A percentile compares a stretch with the other conserved stretches of the same genome.
phyloP scores from a whole-genome alignment of 2,113 vertebrate genomes.

The Dipodomys stephensi region DNA sequence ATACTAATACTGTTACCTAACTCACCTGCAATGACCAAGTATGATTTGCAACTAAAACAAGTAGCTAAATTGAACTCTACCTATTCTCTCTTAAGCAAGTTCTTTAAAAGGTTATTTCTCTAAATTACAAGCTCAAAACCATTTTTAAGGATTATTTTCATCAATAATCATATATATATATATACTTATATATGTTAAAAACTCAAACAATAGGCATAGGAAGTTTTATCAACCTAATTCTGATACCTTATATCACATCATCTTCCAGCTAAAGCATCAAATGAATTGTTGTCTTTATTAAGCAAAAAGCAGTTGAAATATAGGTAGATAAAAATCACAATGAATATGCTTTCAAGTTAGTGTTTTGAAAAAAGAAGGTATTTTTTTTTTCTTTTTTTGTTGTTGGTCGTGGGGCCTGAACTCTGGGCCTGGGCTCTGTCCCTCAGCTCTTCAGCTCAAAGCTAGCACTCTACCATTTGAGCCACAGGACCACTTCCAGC shows the following conservation, averaged over 20 bases:
- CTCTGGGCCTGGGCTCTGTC: too few species aligned
- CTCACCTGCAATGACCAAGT: conserved; percentile 24
- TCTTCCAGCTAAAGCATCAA: conserved; percentile 8
- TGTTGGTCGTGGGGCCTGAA: too few species aligned
- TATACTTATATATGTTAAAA: too few species aligned
- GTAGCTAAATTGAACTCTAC: conserved; percentile 8
- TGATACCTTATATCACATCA: background rate
- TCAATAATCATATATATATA: background rate
- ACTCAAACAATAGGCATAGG: background rate
- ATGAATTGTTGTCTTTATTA: conserved; percentile 22
- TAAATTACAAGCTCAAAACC: conserved; percentile 31
- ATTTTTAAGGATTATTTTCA: conserved; percentile 21
- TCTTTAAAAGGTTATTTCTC: conserved; percentile 3
- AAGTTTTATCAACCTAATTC: conserved; percentile 37
- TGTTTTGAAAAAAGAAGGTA: conserved; percentile 42
- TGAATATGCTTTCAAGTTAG: background rate
- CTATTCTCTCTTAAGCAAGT: background rate
- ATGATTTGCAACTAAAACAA: background rate
- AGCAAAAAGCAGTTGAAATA: conserved; percentile 23
- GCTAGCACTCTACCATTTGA: too few species aligned
- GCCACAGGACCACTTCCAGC: too few species aligned
- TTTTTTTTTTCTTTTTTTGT: background rate
- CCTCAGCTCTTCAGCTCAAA: too few species aligned
- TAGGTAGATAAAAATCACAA: background rate
- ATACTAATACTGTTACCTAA: background rate